Conservation (phyloP, 2,888 invertebrate genomes). For the Campoplex nolae region DNA sequence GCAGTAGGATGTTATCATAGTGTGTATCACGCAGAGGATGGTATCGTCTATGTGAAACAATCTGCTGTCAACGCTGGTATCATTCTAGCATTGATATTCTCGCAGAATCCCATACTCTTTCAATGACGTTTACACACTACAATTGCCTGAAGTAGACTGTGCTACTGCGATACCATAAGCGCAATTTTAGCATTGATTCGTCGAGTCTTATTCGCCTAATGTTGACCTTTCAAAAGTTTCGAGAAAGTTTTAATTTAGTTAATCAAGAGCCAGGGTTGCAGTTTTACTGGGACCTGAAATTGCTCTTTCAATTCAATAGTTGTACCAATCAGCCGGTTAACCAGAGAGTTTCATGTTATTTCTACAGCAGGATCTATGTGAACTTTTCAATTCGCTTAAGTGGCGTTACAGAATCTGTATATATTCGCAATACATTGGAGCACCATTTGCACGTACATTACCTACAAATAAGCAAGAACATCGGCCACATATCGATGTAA, state of each 20-base stretch:
- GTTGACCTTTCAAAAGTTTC: slow-evolving; percentile 55
- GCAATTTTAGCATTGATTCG: neutral
- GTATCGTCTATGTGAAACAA: neutral
- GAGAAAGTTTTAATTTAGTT: neutral
- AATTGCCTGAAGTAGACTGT: slow-evolving; percentile 14
- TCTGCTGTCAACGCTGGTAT: neutral
- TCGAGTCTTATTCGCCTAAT: slow-evolving; percentile 36
- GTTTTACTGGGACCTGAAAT: neutral
- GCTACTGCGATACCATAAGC: neutral
- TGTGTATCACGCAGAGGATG: neutral
- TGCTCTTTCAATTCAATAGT: neutral
- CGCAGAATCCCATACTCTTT: slow-evolving; percentile 42
- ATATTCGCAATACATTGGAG: slow-evolving; percentile 25
- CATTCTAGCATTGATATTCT: slow-evolving; percentile 53
- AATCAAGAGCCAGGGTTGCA: slow-evolving; percentile 6
- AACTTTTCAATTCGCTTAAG: neutral
- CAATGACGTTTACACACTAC: slow-evolving; percentile 64
- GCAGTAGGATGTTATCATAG: neutral
- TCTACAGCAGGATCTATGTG: neutral
- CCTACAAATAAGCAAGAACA: slow-evolving; percentile 38
- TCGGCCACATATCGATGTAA: slow-evolving; percentile 69
- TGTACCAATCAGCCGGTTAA: neutral
- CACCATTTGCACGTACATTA: slow-evolving; percentile 36
- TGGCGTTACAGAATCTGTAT: slow-evolving; percentile 25
- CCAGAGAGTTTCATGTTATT: slow-evolving; percentile 35